These are phyloP conservation scores for Leucoptera coffeella DNA, from an alignment of 2,888 invertebrate genomes.

Conservation along the genomic window DNA sequence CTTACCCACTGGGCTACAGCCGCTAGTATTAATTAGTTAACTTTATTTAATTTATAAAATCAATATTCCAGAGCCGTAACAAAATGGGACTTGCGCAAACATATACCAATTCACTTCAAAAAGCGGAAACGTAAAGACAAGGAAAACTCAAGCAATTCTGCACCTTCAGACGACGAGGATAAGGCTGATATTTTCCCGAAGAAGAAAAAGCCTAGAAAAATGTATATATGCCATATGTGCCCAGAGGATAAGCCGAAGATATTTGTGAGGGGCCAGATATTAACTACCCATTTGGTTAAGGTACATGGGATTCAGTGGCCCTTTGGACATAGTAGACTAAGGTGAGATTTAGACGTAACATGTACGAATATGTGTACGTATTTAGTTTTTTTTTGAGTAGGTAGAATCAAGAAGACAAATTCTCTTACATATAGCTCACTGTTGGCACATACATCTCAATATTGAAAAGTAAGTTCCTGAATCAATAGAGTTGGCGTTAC, in stretches of 20 bases:
- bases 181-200: constrained; percentile 14
- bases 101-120: constrained; percentile 36
- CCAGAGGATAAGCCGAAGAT: constrained; percentile 41
- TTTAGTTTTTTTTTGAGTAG: no score
- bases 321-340: constrained; percentile 70
- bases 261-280: constrained; percentile 57
- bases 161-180: constrained; percentile 14
- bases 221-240: constrained; percentile 68
- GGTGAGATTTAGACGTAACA: constrained; percentile 44
- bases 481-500: no score
- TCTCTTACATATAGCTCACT: no score
- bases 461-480: no score
- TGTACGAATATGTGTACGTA: no score
- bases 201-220: constrained; percentile 16
- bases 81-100: constrained; percentile 53
- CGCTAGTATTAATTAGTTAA: no score
- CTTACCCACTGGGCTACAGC: no score
- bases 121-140: constrained; percentile 9
- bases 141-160: constrained; percentile 7
- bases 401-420: no score
- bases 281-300: constrained; percentile 68
- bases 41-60: no score
- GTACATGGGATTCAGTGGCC: constrained; percentile 69
- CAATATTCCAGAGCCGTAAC: constrained; percentile 47
- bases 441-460: no score